phyloP scores from a whole-genome alignment of 2,797 vertebrate genomes.

The Antennarius maculatus region DNA sequence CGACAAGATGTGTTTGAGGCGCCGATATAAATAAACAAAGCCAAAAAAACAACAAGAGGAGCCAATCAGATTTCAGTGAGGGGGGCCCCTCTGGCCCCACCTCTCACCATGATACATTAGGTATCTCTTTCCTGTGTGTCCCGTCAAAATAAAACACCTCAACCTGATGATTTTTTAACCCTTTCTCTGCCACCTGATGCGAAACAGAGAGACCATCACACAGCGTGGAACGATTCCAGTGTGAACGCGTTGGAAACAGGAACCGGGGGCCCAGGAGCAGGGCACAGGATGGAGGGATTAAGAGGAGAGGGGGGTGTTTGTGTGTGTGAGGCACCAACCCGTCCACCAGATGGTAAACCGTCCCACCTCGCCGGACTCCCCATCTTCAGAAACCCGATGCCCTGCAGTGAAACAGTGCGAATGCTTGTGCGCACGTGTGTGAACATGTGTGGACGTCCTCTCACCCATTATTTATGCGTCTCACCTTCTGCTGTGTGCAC shows the following conservation, averaged over 20 bases:
- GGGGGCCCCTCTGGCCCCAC: too few relatives aligned
- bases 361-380: conserved; percentile 58
- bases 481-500: not conserved
- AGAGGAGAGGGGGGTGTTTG: conserved; percentile 6
- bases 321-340: conserved; percentile 38
- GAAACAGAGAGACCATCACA: conserved; percentile 3
- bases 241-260: conserved; percentile 33
- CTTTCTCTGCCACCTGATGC: conserved; percentile 7
- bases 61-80: too few relatives aligned
- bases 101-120: too few relatives aligned
- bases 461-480: not conserved
- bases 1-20: too few relatives aligned
- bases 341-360: conserved; percentile 68
- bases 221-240: conserved; percentile 4
- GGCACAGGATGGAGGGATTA: conserved; percentile 52
- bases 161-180: too few relatives aligned
- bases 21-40: too few relatives aligned
- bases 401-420: conserved; percentile 16
- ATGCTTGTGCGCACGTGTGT: conserved; percentile 11
- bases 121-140: too few relatives aligned
- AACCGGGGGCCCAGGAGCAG: conserved; percentile 49
- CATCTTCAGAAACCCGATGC: conserved; percentile 36
- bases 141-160: too few relatives aligned
- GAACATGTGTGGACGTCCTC: conserved; percentile 7
- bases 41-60: too few relatives aligned